Conservation (phyloP, 2,888 invertebrate species). For the Conistra vaccinii region DNA sequence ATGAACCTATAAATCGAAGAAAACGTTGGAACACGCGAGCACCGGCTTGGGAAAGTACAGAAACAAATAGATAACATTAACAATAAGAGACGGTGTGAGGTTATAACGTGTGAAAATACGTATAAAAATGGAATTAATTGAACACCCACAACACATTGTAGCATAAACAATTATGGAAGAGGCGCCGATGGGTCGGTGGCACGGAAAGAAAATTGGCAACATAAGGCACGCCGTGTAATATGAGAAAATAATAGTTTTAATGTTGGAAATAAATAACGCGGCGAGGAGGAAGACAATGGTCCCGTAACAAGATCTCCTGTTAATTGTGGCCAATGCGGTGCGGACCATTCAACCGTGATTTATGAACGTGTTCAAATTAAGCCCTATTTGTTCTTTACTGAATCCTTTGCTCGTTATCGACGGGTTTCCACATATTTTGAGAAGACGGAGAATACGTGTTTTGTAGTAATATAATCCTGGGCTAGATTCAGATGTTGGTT, state of each 20-base stretch:
- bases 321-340: conserved; percentile 86
- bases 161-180: conserved; percentile 80
- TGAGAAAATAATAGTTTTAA: conserved; percentile 88
- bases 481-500: conserved; percentile 36
- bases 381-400: conserved; percentile 81
- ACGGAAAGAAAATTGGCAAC: conserved; percentile 84
- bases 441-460: conserved; percentile 4
- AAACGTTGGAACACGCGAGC: conserved; percentile 79
- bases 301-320: conserved; percentile 87
- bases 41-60: conserved; percentile 78
- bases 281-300: conserved; percentile 87
- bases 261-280: conserved; percentile 87
- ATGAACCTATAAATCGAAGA: conserved; percentile 82
- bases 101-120: conserved; percentile 82
- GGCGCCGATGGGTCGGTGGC: conserved; percentile 82
- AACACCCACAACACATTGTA: conserved; percentile 79
- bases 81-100: conserved; percentile 72
- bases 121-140: conserved; percentile 85
- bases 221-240: conserved; percentile 79
- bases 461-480: conserved; percentile 16
- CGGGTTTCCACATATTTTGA: conserved; percentile 41
- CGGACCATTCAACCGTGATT: conserved; percentile 82
- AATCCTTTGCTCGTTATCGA: conserved; percentile 63
- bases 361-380: conserved; percentile 86
- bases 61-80: conserved; percentile 78